phyloP scores from a whole-genome alignment of 2,797 vertebrate genomes.

The Squalus acanthias region DNA sequence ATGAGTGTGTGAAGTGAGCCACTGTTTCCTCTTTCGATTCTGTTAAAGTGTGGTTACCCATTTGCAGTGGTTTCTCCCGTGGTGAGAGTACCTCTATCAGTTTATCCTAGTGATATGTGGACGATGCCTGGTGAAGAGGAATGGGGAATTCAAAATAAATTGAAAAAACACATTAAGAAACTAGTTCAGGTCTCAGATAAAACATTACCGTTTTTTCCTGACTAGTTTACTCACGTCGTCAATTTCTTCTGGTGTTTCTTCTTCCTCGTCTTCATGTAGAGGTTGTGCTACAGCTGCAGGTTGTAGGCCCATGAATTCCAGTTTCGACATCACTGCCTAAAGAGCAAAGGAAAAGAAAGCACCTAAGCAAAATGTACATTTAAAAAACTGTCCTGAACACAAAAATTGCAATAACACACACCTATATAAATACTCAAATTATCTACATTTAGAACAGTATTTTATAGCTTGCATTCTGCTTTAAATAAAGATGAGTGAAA shows the following conservation, averaged over 20 bases:
- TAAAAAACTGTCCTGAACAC: not conserved
- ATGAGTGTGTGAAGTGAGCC: not conserved
- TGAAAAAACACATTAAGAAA: not conserved
- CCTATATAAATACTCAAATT: not conserved
- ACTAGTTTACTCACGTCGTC: slow-evolving; percentile 57
- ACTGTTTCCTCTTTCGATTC: not conserved
- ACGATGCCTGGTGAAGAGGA: not conserved
- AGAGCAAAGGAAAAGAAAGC: not conserved
- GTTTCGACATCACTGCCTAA: slow-evolving; percentile 65
- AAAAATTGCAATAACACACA: not conserved
- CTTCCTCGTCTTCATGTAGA: slow-evolving; percentile 64
- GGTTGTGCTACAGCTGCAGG: slow-evolving; percentile 63
- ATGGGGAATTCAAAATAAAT: not conserved
- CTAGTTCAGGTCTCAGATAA: not conserved
- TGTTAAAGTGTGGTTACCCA: not conserved
- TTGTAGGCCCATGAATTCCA: slow-evolving; percentile 72
- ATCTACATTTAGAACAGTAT: not conserved
- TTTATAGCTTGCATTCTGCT: not conserved
- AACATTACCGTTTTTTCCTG: not conserved
- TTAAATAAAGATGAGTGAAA: not conserved
- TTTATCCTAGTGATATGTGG: not conserved
- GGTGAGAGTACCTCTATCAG: not conserved
- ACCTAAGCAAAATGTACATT: not conserved
- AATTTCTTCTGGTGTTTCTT: slow-evolving; percentile 53
- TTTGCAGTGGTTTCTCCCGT: not conserved